phyloP scores from a whole-genome alignment of 2,888 invertebrate species.

The Cepaea hortensis region DNA sequence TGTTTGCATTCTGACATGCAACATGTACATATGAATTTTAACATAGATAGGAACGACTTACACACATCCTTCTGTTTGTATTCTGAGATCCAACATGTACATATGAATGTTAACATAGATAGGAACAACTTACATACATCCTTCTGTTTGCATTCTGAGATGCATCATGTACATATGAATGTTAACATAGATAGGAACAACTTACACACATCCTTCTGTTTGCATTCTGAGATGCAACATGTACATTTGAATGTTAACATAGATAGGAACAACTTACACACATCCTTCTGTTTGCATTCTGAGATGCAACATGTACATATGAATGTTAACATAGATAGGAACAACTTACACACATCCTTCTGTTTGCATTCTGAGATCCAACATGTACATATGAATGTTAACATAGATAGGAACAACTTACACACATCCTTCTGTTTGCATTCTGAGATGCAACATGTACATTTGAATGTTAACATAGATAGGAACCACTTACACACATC shows the following conservation, averaged over 20 bases:
- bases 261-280: background rate
- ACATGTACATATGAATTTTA: background rate
- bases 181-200: background rate
- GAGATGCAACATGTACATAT: background rate
- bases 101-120: background rate
- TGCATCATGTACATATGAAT: background rate
- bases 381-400: background rate
- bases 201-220: background rate
- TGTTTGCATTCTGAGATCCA: background rate
- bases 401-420: background rate
- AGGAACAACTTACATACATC: background rate
- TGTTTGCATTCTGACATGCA: background rate
- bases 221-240: background rate
- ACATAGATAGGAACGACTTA: background rate
- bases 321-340: background rate
- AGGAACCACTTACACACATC: conserved; percentile 1
- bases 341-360: background rate
- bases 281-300: background rate
- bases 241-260: background rate
- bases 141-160: background rate
- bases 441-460: background rate
- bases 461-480: background rate
- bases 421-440: background rate
- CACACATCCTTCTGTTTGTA: background rate
- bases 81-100: background rate